A percentile compares a stretch with the other conserved stretches of the same genome.
phyloP scores from a whole-genome alignment of 2,888 invertebrate species.

The Cecidostiba fungosa region DNA sequence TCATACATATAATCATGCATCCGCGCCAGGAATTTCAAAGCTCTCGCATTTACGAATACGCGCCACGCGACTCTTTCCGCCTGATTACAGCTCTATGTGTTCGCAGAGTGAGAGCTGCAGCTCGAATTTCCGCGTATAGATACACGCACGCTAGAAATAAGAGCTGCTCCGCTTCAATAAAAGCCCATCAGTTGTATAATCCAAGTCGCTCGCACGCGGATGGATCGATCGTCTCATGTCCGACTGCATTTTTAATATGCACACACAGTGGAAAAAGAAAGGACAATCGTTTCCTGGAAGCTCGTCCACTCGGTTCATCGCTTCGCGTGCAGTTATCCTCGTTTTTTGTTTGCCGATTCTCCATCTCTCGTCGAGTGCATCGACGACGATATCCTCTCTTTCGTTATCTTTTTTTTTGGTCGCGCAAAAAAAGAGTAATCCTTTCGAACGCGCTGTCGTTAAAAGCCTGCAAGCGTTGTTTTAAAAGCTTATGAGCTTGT shows the following conservation, averaged over 20 bases:
- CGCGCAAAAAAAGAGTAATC: not conserved
- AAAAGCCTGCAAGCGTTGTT: not conserved
- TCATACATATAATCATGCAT: not conserved
- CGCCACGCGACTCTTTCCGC: constrained; percentile 39
- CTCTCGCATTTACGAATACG: not conserved
- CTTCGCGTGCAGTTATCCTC: not conserved
- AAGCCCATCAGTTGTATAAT: not conserved
- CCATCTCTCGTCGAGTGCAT: not conserved
- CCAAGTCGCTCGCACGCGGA: not conserved
- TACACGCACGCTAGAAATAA: not conserved
- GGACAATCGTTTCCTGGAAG: not conserved
- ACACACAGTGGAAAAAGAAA: not conserved
- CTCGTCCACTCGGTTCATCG: constrained; percentile 1
- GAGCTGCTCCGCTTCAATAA: not conserved
- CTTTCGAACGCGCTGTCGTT: no score
- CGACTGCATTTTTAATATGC: constrained; percentile 21
- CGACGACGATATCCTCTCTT: not conserved
- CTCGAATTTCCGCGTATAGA: not conserved
- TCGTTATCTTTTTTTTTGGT: not conserved
- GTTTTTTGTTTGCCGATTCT: not conserved
- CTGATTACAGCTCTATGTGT: constrained; percentile 10
- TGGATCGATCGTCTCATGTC: constrained; percentile 6
- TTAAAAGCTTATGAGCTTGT: constrained; percentile 1
- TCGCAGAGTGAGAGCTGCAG: not conserved
- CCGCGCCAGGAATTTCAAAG: constrained; percentile 12